Base-by-base conservation (phyloP, 2,797 vertebrate genomes). In the Parauchenoglanis ngamensis region DNA sequence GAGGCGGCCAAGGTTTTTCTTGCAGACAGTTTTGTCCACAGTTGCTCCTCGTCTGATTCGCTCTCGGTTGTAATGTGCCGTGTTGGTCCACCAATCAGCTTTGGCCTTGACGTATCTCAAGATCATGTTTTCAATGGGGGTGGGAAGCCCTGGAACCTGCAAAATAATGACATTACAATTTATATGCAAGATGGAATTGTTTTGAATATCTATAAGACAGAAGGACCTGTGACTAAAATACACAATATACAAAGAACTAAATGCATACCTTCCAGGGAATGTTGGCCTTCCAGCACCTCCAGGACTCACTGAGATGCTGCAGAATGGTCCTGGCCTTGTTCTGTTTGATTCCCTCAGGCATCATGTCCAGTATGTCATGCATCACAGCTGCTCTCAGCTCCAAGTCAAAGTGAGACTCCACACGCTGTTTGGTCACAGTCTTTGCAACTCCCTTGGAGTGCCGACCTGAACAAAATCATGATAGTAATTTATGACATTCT, bases 1-100 rank as follows among this genome's bases (percentile, higher is more conserved):
- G 92, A 99, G 94, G 44, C 98, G 95, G 13, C 98, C 98, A 93
- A 99, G 92, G 92, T 99, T 99, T 95, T 99, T 99, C 94, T 99
- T 99, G 90, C 98, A 99, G 90, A 99, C 98, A 0, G 98, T 99
- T 94, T 99, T 99, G 94, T 99, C 98, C 21, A 99, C 98, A 0
- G 98, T 99, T 91, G 98, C 98, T 17, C 98, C 98, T 0, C 98
- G 96, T 17, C 98, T 97, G 93, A 99, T 99, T 88, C 98, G 95
- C 93, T 99, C 98, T 59, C 98, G 95, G 92, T 99, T 99, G 94
- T 99, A 99, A 93, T 99, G 98, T 40, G 98, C 98, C 0, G 98
- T 99, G 89, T 99, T 99, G 90, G 98, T 99, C 98, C 98, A 99
- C 98, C 98, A 99, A 92, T 99, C 98, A 56, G 98, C 98, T 94